Base-by-base conservation (phyloP, 1,140 invertebrate species). In the Physella acuta region DNA sequence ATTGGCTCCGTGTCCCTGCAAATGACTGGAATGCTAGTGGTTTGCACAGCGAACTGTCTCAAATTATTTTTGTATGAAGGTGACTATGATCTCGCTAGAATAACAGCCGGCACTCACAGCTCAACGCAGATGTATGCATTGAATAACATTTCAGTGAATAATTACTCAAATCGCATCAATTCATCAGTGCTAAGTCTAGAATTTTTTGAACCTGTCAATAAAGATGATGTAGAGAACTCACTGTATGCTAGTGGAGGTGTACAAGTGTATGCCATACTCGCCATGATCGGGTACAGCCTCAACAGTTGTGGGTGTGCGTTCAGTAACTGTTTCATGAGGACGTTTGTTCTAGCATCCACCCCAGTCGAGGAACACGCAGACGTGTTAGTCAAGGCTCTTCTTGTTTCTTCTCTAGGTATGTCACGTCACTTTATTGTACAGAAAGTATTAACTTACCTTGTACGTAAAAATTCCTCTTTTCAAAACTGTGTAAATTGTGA, bases 301-400 rank as follows among this genome's bases (percentile, higher is more conserved):
- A 16, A 52, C 1, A 49, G 53, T 49, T 65, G 62, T n/a, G 62
- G 62, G 1, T 65, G 33, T 31, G 62, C 51, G 11, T 52, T 30
- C 30, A 65, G 44, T n/a, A 65, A 65, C 62, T 65, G 62, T 24
- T 65, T 65, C 36, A 1, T 65, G 31, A 65, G 53, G 30, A 65
- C 62, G 2, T 65, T 65, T 33, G 62, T 34, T 11, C 26, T 65
- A 11, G 44, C 39, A n/a, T 65, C 34, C 3, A 65, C 62, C 1
- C 3, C 36, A 39, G 4, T 34, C 4, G n/a, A 26, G n/a, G 2
- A 62, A 30, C 60, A 62, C n/a, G 16, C 39, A 1, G n/a, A 37
- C 16, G 24, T 62, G 5, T 39, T 62, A 3, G 60, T 44, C 36
- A 62, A 62, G 24, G 20, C 60, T 30, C 26, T 62, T 1, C 30